Conservation (phyloP, 2,888 invertebrate species). For the Philereme transversata region DNA sequence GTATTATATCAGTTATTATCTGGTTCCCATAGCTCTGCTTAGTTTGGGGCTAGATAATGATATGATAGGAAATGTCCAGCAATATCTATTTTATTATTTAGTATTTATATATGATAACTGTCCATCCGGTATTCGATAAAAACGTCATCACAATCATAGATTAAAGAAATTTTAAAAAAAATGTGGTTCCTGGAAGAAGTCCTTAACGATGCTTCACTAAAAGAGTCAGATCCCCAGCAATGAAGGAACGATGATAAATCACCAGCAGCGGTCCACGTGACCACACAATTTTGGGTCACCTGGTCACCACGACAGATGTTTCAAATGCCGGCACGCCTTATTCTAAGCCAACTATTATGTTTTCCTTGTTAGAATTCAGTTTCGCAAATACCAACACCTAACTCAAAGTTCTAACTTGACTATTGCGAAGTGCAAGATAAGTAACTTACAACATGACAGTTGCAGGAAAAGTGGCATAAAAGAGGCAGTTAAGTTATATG, state of each 20-base stretch:
- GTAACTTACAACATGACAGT: slow-evolving; percentile 15
- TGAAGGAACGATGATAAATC: neutral
- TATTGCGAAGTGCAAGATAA: slow-evolving; percentile 9
- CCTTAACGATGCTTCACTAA: too few relatives aligned
- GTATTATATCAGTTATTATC: too few relatives aligned
- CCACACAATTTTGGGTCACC: neutral
- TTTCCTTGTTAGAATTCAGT: slow-evolving; percentile 26
- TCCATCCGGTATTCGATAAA: too few relatives aligned
- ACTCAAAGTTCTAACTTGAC: slow-evolving; percentile 1
- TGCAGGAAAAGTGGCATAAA: slow-evolving; percentile 13
- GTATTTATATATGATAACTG: too few relatives aligned
- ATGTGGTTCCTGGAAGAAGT: too few relatives aligned
- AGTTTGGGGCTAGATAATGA: too few relatives aligned
- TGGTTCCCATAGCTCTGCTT: too few relatives aligned
- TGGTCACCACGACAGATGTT: slow-evolving; percentile 2
- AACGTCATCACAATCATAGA: too few relatives aligned
- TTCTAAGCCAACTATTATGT: slow-evolving; percentile 24
- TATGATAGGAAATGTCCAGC: too few relatives aligned
- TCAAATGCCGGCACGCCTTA: slow-evolving; percentile 19
- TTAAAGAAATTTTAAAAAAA: too few relatives aligned
- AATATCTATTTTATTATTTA: too few relatives aligned
- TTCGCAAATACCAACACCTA: slow-evolving; percentile 13
- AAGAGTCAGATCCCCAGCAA: too few relatives aligned
- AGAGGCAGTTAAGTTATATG: slow-evolving; percentile 6
- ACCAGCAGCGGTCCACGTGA: neutral